Evolutionary conservation across 2,797 vertebrate genomes (phyloP).

Genomic region (Poeciliopsis paucimaculata): DNA sequence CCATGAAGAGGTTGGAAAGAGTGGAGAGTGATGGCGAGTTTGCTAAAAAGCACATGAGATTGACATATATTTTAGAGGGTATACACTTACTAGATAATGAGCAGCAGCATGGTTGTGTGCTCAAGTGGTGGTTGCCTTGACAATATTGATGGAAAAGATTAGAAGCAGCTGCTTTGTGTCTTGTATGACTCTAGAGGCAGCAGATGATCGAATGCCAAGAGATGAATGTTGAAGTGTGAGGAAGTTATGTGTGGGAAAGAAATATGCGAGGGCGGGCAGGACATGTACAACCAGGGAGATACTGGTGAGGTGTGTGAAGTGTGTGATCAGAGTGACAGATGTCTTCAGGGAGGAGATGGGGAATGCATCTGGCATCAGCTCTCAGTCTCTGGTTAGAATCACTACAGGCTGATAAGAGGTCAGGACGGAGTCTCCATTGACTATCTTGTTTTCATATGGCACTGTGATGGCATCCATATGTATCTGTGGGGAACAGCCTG

Average conservation of each 20-base stretch:
- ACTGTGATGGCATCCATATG: not conserved
- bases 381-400: not conserved
- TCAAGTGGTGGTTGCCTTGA: not conserved
- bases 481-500: not conserved
- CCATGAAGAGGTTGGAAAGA: not conserved
- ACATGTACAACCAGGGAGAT: not conserved
- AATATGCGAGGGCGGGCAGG: not conserved
- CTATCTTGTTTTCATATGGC: not conserved
- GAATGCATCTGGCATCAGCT: not conserved
- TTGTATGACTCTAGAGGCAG: not conserved
- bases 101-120: not conserved
- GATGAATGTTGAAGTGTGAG: not conserved
- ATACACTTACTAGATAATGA: not conserved
- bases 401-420: not conserved
- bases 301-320: not conserved
- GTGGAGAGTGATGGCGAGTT: not conserved
- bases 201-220: not conserved
- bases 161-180: not conserved
- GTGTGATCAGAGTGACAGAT: not conserved
- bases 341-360: not conserved
- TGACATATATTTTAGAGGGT: not conserved
- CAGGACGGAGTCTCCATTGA: not conserved
- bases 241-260: not conserved
- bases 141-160: not conserved
- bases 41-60: not conserved